Conservation (phyloP, 1,140 invertebrate genomes). For the Linepithema humile region DNA sequence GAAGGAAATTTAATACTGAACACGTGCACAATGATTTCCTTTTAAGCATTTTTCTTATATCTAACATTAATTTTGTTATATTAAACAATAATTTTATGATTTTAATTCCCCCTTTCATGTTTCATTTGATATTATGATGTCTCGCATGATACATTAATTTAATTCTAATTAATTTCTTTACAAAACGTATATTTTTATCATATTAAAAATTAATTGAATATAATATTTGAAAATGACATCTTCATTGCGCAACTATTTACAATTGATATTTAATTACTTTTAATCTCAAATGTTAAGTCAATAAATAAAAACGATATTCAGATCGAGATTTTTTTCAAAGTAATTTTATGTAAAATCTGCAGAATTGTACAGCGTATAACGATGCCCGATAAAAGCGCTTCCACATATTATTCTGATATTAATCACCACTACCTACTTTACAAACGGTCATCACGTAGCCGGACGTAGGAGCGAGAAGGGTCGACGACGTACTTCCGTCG, state of each 20-base stretch:
- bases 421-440: constrained; percentile 29
- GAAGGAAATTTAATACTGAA: too few relatives aligned
- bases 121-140: too few relatives aligned
- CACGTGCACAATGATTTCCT: too few relatives aligned
- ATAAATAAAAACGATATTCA: background rate
- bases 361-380: background rate
- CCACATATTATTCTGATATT: constrained; percentile 25
- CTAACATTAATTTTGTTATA: too few relatives aligned
- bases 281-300: background rate
- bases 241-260: background rate
- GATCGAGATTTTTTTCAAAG: background rate
- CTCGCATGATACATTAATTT: too few relatives aligned
- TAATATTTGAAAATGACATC: too few relatives aligned
- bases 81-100: too few relatives aligned
- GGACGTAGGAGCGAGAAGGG: constrained; percentile 40
- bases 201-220: too few relatives aligned
- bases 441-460: constrained; percentile 2
- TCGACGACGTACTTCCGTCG: constrained; percentile 58
- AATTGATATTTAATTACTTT: background rate
- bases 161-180: too few relatives aligned
- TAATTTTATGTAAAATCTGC: background rate
- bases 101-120: too few relatives aligned
- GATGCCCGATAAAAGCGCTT: constrained; percentile 4
- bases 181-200: too few relatives aligned
- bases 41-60: too few relatives aligned